These are phyloP conservation scores for Taurulus bubalis DNA, from an alignment of 2,113 vertebrate genomes.

Conservation along the genomic window DNA sequence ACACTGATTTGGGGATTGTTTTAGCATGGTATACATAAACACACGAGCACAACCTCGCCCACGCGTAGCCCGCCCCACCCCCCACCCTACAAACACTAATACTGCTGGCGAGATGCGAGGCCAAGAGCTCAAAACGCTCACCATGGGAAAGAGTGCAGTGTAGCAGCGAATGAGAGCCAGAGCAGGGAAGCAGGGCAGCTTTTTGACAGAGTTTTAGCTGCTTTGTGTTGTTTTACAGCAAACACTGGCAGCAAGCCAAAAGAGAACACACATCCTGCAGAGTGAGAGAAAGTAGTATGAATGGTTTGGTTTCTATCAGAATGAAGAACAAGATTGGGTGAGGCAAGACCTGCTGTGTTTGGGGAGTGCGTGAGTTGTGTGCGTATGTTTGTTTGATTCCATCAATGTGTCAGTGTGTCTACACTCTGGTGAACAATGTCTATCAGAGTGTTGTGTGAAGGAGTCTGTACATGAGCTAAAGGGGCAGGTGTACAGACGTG, in stretches of 20 bases:
- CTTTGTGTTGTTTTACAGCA: conserved; percentile 61
- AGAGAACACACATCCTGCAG: conserved; percentile 37
- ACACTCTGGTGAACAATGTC: conserved; percentile 49
- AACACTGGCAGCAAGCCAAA: conserved; percentile 45
- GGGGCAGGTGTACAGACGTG: conserved; percentile 48
- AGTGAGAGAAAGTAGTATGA: conserved; percentile 43
- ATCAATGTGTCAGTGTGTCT: conserved; percentile 53
- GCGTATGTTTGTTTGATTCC: conserved; percentile 44
- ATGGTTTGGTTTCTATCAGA: conserved; percentile 44
- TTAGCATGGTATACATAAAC: conserved; percentile 50
- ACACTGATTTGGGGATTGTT: conserved; percentile 52
- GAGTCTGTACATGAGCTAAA: conserved; percentile 39
- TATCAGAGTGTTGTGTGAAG: conserved; percentile 41
- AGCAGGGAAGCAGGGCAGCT: conserved; percentile 20
- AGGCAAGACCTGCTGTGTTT: conserved; percentile 40
- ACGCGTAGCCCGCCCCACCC: conserved; percentile 1
- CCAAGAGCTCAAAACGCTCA: conserved; percentile 54
- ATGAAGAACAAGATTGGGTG: conserved; percentile 33
- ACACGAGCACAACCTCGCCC: conserved; percentile 46
- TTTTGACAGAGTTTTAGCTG: conserved; percentile 48
- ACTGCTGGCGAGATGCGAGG: conserved; percentile 40
- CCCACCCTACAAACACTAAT: conserved; percentile 48
- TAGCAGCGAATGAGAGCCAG: conserved; percentile 50
- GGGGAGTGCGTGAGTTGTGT: not conserved
- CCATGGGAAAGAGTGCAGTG: conserved; percentile 32